These are phyloP conservation scores for Bathynomus jamesi DNA, from an alignment of 1,140 invertebrate species.

Conservation along the genomic window DNA sequence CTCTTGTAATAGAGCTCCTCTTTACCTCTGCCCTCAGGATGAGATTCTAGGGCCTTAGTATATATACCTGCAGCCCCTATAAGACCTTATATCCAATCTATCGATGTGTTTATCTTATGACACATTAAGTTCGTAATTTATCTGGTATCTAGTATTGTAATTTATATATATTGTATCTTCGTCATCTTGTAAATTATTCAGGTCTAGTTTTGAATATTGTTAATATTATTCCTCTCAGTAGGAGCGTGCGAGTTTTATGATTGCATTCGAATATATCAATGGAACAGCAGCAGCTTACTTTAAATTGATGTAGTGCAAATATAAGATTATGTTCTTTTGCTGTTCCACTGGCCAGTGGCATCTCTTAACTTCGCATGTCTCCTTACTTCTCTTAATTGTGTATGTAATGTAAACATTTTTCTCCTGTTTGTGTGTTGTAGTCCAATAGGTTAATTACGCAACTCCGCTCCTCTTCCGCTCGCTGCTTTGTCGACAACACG, in stretches of 20 bases:
- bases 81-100: no score
- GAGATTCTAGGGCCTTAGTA: no score
- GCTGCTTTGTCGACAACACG: background rate
- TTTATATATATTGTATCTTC: constrained; percentile 36
- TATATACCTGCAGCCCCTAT: background rate
- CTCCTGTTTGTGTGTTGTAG: constrained; percentile 38
- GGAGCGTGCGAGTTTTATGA: constrained; percentile 24
- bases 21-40: no score
- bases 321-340: no score
- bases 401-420: constrained; percentile 36
- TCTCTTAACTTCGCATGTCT: background rate
- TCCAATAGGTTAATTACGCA: constrained; percentile 26
- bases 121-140: constrained; percentile 4
- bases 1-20: no score
- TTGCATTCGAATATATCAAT: no score
- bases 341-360: no score
- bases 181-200: constrained; percentile 37
- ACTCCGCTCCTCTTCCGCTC: background rate
- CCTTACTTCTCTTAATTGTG: constrained; percentile 36
- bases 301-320: no score
- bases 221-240: constrained; percentile 36
- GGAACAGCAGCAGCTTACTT: no score
- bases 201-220: constrained; percentile 37
- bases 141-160: constrained; percentile 34
- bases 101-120: no score